Evolutionary conservation across 2,113 vertebrate species (phyloP).

Genomic region (Osmerus eperlanus): DNA sequence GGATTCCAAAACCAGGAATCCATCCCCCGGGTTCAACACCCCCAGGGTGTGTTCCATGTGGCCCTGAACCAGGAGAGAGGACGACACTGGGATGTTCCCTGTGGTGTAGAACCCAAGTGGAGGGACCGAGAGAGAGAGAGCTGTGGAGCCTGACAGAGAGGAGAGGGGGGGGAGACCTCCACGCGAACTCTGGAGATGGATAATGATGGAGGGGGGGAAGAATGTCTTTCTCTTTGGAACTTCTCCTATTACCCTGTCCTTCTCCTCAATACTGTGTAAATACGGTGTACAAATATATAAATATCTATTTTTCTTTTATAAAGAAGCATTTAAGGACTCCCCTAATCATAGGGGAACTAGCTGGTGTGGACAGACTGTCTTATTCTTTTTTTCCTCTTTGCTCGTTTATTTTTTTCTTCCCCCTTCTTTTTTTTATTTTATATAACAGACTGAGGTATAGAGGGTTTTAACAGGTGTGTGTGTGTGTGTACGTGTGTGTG

Average conservation of each 20-base stretch:
- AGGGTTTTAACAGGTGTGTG: conserved; percentile 18
- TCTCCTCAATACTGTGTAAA: conserved; percentile 60
- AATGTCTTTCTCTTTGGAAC: conserved; percentile 60
- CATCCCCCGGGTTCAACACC: too few relatives aligned
- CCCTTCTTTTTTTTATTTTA: conserved; percentile 23
- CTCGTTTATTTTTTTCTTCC: conserved; percentile 3
- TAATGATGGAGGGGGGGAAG: conserved; percentile 44
- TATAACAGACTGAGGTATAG: conserved; percentile 19
- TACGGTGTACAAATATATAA: conserved; percentile 66
- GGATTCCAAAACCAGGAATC: too few relatives aligned
- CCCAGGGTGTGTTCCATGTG: too few relatives aligned
- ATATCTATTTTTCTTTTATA: conserved; percentile 78
- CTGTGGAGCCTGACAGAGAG: not conserved
- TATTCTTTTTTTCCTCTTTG: conserved; percentile 41
- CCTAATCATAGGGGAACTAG: conserved; percentile 61
- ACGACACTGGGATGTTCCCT: not conserved
- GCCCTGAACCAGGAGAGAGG: not conserved
- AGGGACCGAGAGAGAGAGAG: not conserved
- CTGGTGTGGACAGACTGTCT: conserved; percentile 39
- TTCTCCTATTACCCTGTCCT: conserved; percentile 57
- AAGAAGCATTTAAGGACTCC: conserved; percentile 77
- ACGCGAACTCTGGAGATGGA: not conserved
- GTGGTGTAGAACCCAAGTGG: not conserved
- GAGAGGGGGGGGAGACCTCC: not conserved
- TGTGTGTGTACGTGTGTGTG: conserved; percentile 24